A percentile compares a stretch with the other conserved stretches of the same genome.
phyloP scores from a whole-genome alignment of 2,113 vertebrate genomes.

The Narcine bancroftii region DNA sequence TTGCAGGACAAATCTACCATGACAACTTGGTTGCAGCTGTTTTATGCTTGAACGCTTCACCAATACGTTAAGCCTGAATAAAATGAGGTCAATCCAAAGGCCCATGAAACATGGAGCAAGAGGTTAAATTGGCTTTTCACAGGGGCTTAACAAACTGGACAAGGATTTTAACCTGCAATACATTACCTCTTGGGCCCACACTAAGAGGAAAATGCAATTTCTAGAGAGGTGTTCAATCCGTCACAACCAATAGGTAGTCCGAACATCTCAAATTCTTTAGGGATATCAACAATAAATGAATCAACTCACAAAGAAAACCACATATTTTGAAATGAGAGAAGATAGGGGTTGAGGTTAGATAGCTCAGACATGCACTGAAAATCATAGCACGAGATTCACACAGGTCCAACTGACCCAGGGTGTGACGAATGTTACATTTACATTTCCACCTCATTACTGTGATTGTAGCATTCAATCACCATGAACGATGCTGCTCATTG shows the following conservation, averaged over 20 bases:
- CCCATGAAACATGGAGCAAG: not conserved
- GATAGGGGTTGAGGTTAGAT: too few species aligned
- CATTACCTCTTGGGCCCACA: not conserved
- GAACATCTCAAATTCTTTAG: not conserved
- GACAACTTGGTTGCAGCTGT: not conserved
- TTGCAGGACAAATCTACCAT: not conserved
- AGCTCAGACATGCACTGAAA: too few species aligned
- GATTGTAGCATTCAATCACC: too few species aligned
- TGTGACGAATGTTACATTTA: too few species aligned
- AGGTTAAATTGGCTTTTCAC: constrained; percentile 26
- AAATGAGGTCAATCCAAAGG: not conserved
- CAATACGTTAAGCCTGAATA: not conserved
- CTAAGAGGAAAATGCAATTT: not conserved
- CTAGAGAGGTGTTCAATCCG: not conserved
- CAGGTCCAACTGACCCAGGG: too few species aligned
- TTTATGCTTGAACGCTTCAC: not conserved
- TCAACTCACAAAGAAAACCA: constrained; percentile 1
- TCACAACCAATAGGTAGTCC: not conserved
- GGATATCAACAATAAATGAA: not conserved
- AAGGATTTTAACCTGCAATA: constrained; percentile 16
- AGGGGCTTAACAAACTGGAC: not conserved
- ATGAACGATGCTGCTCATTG: too few species aligned
- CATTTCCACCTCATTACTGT: too few species aligned
- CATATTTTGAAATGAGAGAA: not conserved
- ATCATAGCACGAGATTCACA: too few species aligned